Evolutionary conservation across 2,797 vertebrate species (phyloP).

Genomic region (Propithecus deckenii): DNA sequence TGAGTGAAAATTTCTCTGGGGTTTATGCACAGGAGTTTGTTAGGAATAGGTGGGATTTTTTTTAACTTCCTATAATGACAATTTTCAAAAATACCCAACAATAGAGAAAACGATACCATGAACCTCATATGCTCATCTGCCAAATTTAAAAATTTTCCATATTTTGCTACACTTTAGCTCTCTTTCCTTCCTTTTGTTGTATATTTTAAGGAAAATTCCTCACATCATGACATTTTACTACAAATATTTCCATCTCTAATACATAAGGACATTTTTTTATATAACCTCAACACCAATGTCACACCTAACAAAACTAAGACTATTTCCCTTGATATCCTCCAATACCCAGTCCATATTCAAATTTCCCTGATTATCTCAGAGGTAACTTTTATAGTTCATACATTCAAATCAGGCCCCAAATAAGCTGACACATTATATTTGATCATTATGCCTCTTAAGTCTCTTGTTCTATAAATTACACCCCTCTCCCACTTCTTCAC

Average conservation of each 20-base stretch:
- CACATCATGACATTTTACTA: neutral
- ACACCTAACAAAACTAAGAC: neutral
- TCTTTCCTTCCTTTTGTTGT: neutral
- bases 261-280: neutral
- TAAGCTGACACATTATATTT: neutral
- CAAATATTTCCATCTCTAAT: neutral
- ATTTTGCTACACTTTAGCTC: neutral
- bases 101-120: neutral
- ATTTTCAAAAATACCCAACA: neutral
- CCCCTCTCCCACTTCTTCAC: neutral
- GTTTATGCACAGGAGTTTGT: neutral
- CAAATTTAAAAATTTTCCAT: neutral
- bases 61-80: neutral
- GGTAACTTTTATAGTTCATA: neutral
- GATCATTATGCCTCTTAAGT: neutral
- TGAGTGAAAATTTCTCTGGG: neutral
- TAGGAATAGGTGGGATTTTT: neutral
- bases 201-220: neutral
- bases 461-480: neutral
- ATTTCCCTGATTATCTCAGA: neutral
- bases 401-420: neutral
- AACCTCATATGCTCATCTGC: neutral
- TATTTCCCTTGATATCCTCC: neutral
- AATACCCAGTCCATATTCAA: neutral
- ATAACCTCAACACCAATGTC: neutral